Base-by-base conservation (phyloP, 2,113 vertebrate genomes). In the Picathartes gymnocephalus region DNA sequence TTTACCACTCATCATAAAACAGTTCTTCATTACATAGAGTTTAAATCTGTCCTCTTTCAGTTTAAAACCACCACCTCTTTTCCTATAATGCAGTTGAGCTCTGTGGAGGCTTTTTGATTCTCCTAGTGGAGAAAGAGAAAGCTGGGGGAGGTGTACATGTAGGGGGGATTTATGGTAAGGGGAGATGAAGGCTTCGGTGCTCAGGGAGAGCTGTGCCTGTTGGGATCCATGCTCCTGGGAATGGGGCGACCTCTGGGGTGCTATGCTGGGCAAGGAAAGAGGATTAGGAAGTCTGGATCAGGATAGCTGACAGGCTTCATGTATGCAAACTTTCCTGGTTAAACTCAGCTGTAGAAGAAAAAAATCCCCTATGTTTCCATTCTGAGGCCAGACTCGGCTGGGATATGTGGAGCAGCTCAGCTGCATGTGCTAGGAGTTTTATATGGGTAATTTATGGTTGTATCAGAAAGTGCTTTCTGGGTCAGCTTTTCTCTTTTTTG, bases 181-280 rank as follows among this genome's bases (percentile, higher is more conserved):
- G 35, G 48, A 64, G 18, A 42, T 11, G 35, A 50, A 85, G 40
- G 24, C 8, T 50, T 78, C 68, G 71, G 47, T 71, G 35, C 27
- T 35, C 14, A 27, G 28, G 23, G 53, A 72, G 64, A 3, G 1
- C 23, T 77, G 27, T 68, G 44, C 18, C 40, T 60, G 17, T 3
- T 6, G 17, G 70, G 28, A 30, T 0, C 0, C 3, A 1, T 73
- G 45, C 35, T 88, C 2, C 42, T 45, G 35, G 42, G 24, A 4
- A 28, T 33, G 25, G 20, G 47, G 25, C 37, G 42, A 40, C 25
- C 23, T 45, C 27, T 39, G 53, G 20, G 6, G 4, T 76, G 48
- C 33, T 70, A 40, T 47, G 53, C 61, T 7, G 1, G 31, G 9
- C 11, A 50, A 76, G 42, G 50, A 74, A 31, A 35, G 58, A 25